A percentile compares a stretch with the other conserved stretches of the same genome.
Conservation (phyloP, 2,113 vertebrate species). For the Struthio camelus region DNA sequence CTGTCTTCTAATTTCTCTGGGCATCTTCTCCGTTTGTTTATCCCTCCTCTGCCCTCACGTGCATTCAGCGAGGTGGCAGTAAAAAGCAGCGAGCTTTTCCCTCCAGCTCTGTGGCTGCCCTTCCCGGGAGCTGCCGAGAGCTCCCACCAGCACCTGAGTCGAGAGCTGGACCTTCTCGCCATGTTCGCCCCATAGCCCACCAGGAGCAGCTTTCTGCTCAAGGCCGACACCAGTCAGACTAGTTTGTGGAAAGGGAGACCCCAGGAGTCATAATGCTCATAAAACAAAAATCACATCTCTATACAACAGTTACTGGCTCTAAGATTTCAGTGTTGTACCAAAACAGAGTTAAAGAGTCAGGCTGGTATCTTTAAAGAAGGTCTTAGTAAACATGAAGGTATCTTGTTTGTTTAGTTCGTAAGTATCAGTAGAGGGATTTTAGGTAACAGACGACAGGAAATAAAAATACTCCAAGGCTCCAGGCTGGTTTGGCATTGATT, state of each 20-base stretch:
- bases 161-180: background rate
- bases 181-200: too few relatives aligned
- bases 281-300: background rate
- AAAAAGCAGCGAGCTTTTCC: background rate
- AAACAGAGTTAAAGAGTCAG: background rate
- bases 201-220: background rate
- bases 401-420: background rate
- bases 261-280: background rate
- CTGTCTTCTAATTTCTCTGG: background rate
- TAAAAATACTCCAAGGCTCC: accelerated
- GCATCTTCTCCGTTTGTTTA: background rate
- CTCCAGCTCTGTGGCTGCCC: background rate
- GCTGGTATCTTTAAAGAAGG: background rate
- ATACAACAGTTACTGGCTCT: background rate
- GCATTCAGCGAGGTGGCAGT: background rate
- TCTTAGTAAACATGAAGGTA: background rate
- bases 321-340: background rate
- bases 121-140: too few relatives aligned
- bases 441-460: background rate
- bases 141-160: background rate
- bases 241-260: background rate
- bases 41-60: background rate
- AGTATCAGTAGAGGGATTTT: background rate
- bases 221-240: background rate
- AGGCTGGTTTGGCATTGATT: background rate